Conservation (phyloP, 2,888 invertebrate genomes). For the Diabrotica balteata region DNA sequence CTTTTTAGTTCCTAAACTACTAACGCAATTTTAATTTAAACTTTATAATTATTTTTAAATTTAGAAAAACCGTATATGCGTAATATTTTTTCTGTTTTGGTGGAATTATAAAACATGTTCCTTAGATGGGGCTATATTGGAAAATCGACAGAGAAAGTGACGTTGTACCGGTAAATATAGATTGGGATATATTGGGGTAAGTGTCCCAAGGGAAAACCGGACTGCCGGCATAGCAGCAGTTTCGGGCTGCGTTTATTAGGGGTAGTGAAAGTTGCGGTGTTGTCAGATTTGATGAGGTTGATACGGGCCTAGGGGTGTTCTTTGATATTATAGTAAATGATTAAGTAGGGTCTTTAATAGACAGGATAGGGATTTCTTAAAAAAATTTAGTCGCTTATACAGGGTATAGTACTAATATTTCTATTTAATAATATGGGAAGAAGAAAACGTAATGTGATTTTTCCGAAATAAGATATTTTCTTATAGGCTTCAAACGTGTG, state of each 20-base stretch:
- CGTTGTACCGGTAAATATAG: constrained; percentile 7
- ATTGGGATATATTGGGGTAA: constrained; percentile 3
- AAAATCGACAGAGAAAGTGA: constrained; percentile 5
- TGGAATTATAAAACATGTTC: neutral
- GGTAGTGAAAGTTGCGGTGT: constrained; percentile 25
- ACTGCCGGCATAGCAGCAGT: constrained; percentile 7
- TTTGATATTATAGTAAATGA: constrained; percentile 1
- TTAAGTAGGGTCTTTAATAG: neutral
- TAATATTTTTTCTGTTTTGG: neutral
- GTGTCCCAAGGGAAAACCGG: constrained; percentile 3
- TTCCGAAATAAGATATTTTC: no score
- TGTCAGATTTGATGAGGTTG: constrained; percentile 10
- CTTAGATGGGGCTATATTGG: neutral
- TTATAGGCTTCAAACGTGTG: no score
- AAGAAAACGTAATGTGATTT: no score
- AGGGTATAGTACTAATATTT: no score
- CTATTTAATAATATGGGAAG: no score
- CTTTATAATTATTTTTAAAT: neutral
- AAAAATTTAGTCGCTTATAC: no score
- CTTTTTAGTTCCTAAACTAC: no score
- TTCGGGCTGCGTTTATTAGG: constrained; percentile 9
- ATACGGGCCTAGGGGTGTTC: neutral
- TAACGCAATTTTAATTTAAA: neutral
- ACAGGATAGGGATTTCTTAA: neutral
- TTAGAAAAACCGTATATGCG: neutral